Evolutionary conservation across 2,888 invertebrate species (phyloP).

Genomic region (Trissoscelio sp.): DNA sequence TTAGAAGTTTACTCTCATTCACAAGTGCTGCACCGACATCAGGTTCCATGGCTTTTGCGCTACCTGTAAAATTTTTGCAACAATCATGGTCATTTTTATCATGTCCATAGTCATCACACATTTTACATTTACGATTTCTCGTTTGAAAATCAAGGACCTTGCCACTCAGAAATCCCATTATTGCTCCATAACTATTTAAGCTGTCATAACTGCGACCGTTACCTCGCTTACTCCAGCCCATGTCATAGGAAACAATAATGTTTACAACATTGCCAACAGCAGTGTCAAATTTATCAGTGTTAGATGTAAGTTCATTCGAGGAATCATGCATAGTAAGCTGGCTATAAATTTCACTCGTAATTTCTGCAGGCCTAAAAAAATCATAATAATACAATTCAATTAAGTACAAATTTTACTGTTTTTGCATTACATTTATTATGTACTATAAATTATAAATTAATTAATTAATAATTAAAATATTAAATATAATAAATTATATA

Average conservation of each 20-base stretch:
- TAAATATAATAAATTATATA: too few relatives aligned
- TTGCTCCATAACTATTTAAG: conserved; percentile 36
- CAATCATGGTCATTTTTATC: conserved; percentile 26
- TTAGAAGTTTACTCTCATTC: conserved; percentile 65
- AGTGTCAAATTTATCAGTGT: too few relatives aligned
- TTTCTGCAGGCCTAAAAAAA: background rate
- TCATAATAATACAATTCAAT: too few relatives aligned
- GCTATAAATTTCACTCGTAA: too few relatives aligned
- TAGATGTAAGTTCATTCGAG: too few relatives aligned
- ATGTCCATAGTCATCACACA: conserved; percentile 29
- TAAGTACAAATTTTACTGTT: too few relatives aligned
- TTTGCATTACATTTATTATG: conserved; percentile 56
- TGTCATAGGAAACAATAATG: conserved; percentile 3
- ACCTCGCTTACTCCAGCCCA: conserved; percentile 11
- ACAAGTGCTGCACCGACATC: conserved; percentile 34
- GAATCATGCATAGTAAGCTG: conserved; percentile 20
- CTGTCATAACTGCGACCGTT: conserved; percentile 41
- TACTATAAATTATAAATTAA: background rate
- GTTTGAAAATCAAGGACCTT: conserved; percentile 17
- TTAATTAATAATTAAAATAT: too few relatives aligned
- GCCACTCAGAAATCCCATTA: conserved; percentile 9
- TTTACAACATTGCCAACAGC: background rate
- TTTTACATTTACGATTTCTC: conserved; percentile 29
- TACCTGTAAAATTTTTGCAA: conserved; percentile 24
- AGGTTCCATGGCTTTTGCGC: conserved; percentile 39